Evolutionary conservation across 2,888 invertebrate species (phyloP), one percentile per base, ranked within the genome.

Genomic region (Acleris literana): DNA sequence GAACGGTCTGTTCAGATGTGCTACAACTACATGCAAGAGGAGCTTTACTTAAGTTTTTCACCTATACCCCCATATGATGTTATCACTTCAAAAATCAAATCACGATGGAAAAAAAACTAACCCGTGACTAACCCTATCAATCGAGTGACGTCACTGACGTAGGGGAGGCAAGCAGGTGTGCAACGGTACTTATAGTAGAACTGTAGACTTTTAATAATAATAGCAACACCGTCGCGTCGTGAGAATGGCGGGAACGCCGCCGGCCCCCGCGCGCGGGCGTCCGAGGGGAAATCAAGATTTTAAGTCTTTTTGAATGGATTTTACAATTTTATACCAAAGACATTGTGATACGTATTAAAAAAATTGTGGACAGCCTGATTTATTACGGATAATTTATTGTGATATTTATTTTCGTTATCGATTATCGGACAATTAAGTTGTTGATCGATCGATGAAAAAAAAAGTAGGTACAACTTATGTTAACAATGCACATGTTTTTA

Each of bases 131-230:
- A 61, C 61, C 61, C 61, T 39, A 64, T 52, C 52, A 43, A 16
- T 56, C 44, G 52, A 4, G 22, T 64, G 57, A 64, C 64, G 64
- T 64, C 64, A 57, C 5, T 4, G 46, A n/a, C 20, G 33, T 17
- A 58, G 58, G 64, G 64, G 64, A 55, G 51, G 53, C 6, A 13
- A 59, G 64, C 64, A 64, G 64, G 64, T 64, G 64, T 64, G 64
- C 64, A 55, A 49, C 64, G 59, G 64, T 64, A 64, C 29, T 64
- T 39, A 54, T 64, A 64, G 64, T 64, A 39, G 18, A 56, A 55
- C 20, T 9, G 52, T 57, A 57, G 43, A 46, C 43, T 17, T n/a
- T 51, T 51, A 58, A 58, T 58, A 58, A 53, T 25, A 55, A 18
- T 61, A 48, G 29, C 17, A 20, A 18, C 22, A 46, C 22, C 20